These are phyloP conservation scores for Triplophysa bombifrons DNA, from an alignment of 2,797 vertebrate genomes.

Conservation along the genomic window DNA sequence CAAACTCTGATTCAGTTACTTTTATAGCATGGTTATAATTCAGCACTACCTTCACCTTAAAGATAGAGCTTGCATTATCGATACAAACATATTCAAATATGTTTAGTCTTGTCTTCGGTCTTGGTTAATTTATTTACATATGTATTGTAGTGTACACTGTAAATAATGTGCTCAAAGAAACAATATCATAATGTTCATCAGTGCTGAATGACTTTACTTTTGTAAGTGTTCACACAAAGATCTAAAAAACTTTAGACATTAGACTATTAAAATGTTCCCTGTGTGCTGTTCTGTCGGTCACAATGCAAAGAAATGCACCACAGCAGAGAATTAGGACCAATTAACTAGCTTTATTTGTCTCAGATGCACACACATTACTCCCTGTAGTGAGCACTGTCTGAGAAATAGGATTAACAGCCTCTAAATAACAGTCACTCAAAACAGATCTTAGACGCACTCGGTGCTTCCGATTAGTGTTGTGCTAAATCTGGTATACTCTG, in stretches of 20 bases:
- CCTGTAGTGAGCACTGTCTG: constrained; percentile 45
- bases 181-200: no score
- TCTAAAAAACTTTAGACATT: no score
- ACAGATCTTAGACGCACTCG: constrained; percentile 46
- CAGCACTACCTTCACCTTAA: background rate
- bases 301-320: constrained; percentile 15
- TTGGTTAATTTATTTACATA: no score
- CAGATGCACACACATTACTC: constrained; percentile 42
- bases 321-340: constrained; percentile 49
- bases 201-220: no score
- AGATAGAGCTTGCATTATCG: no score
- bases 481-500: constrained; percentile 49
- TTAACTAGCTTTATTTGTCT: constrained; percentile 41
- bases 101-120: no score
- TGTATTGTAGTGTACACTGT: no score
- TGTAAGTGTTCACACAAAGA: no score
- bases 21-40: background rate
- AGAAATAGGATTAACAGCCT: constrained; percentile 57
- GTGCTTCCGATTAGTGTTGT: constrained; percentile 53
- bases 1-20: background rate
- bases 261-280: no score
- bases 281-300: constrained; percentile 30
- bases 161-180: no score
- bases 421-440: constrained; percentile 58
- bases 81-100: no score